Conservation (phyloP, 2,113 vertebrate genomes). For the Sarotherodon lohbergeri region DNA sequence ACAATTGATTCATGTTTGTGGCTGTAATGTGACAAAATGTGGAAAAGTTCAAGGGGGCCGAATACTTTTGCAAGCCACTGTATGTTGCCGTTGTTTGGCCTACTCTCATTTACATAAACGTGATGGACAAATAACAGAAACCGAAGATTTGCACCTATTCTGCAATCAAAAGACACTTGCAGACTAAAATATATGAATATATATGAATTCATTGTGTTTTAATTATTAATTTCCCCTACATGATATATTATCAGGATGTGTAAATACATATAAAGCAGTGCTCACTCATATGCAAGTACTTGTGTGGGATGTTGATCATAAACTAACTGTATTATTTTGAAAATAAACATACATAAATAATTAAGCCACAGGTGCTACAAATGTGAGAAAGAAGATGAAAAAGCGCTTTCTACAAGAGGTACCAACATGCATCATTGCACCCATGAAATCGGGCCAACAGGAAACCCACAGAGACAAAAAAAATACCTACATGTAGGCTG, state of each 20-base stretch:
- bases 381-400: neutral
- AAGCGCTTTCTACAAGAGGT: neutral
- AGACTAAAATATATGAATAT: neutral
- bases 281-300: neutral
- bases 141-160: neutral
- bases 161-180: neutral
- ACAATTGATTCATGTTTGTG: too few species aligned
- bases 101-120: neutral
- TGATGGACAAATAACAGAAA: neutral
- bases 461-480: neutral
- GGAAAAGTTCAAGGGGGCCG: too few species aligned
- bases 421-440: neutral
- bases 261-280: neutral
- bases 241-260: neutral
- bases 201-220: too few species aligned
- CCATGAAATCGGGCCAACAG: neutral
- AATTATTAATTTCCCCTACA: neutral
- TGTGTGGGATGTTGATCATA: neutral
- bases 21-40: too few species aligned
- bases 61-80: too few species aligned
- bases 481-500: neutral
- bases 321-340: neutral
- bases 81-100: neutral
- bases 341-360: neutral
- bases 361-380: neutral